Evolutionary conservation across 1,140 invertebrate species (phyloP).

Genomic region (Batillaria attramentaria): DNA sequence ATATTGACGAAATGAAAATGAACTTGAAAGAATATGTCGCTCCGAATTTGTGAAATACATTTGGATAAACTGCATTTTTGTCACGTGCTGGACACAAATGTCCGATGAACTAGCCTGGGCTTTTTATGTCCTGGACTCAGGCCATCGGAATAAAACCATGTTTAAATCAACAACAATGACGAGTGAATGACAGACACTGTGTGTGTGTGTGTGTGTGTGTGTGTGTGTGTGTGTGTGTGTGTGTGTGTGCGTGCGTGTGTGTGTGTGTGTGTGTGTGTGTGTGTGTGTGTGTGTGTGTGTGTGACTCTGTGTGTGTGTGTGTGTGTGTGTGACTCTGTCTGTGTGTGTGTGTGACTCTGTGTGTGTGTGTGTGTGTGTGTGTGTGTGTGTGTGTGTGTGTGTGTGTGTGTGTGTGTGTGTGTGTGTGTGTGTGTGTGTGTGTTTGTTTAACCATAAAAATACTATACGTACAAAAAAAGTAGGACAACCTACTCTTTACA

Average conservation of each 20-base stretch:
- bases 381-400: slow-evolving; percentile 22
- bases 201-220: not conserved
- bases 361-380: slow-evolving; percentile 3
- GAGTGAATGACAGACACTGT: not conserved
- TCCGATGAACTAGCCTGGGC: too few relatives aligned
- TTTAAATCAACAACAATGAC: too few relatives aligned
- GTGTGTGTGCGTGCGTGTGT: slow-evolving; percentile 8
- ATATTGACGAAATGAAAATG: too few relatives aligned
- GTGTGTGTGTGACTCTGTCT: not conserved
- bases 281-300: slow-evolving; percentile 12
- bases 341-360: not conserved
- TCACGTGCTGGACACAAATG: too few relatives aligned
- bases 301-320: not conserved
- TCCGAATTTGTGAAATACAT: too few relatives aligned
- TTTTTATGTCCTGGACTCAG: not conserved
- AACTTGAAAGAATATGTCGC: too few relatives aligned
- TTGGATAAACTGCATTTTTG: too few relatives aligned
- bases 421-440: slow-evolving; percentile 25
- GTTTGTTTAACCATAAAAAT: too few relatives aligned
- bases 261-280: slow-evolving; percentile 7
- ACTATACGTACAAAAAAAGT: too few relatives aligned
- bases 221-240: not conserved
- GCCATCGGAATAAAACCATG: not conserved
- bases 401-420: slow-evolving; percentile 7
- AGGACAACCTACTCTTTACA: too few relatives aligned